Evolutionary conservation across 64 coral and sea anemone genomes (phyloP), one percentile per base, ranked within the genome.

Genomic region (Montipora sp.): DNA sequence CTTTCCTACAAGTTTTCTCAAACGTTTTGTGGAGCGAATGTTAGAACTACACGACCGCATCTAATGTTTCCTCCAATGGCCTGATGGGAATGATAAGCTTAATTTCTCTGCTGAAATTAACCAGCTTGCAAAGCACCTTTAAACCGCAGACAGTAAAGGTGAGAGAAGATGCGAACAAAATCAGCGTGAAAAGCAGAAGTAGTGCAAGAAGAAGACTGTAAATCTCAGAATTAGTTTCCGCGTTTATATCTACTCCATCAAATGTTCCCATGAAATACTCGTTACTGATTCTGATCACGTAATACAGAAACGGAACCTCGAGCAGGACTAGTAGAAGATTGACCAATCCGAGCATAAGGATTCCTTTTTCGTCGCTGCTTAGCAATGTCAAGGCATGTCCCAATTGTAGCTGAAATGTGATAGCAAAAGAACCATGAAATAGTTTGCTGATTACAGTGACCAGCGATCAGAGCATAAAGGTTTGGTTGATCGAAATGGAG

Each of bases 231-330:
- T 18, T 5, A 5, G 16, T 3, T 21, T 85, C 82, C 1, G 70
- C 44, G 13, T 8, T 85, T 14, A 59, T 15, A 7, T 83, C 71
- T 18, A 6, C 47, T 8, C 45, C 21, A 12, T 24, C 59, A 4
- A 57, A 22, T 51, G 67, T 70, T 6, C 63, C 47, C 23, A 23
- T 8, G 60, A 94, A 94, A 51, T 84, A 94, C 9, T 68, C 60
- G 47, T 78, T 81, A 43, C 83, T 94, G n/a, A 94, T 19, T 51
- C 78, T 77, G 55, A 90, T 23, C 3, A 94, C 87, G 73, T 89
- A 94, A 47, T 84, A 90, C 2, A 94, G 70, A 89, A 94, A 94
- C 0, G 92, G 92, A 8, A 94, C 47, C 63, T 94, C 87, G 21
- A 94, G 65, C 0, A 94, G 11, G 5, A 94, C 67, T 5, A 94